Base-by-base conservation (phyloP, 2,113 vertebrate genomes). In the Campylomormyrus tamandua region DNA sequence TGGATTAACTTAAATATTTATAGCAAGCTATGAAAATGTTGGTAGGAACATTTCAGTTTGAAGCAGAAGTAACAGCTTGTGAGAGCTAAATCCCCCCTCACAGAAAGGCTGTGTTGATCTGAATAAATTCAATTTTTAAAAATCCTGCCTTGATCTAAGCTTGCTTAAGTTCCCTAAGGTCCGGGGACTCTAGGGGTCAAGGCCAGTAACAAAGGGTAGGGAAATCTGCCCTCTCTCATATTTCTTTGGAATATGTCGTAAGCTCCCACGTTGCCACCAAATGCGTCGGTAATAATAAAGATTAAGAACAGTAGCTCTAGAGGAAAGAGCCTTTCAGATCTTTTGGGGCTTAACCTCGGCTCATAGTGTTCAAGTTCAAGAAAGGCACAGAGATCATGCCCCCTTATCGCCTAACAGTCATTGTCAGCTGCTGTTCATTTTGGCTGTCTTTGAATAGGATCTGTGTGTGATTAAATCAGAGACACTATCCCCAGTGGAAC, bases 131-230 rank as follows among this genome's bases (percentile, higher is more conserved):
- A 95, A 96, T 96, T 97, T 89, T 88, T 97, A 96, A 96, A 97
- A 98, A 97, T 95, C 94, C 95, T 96, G 95, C 96, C 95, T 96
- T 97, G 97, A 98, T 98, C 97, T 97, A 95, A 97, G 96, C 95
- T 95, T 95, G 95, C 93, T 96, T 96, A 96, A 97, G 95, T 94
- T 97, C 96, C 96, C 94, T 49, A 89, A 96, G 95, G 95, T 94
- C 96, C 93, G 93, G 95, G 92, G 94, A 95, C 96, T 95, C 95
- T 93, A 93, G 95, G 95, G 96, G 96, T 97, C 96, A 97, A 95
- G 93, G 95, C 95, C 94, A 95, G 91, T 93, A 96, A 96, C 95
- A 97, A 96, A 96, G 95, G 96, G 93, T 92, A 93, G 92, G 95
- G 94, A 95, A 96, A 93, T 92, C 94, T 93, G 93, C 93, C 94